A percentile compares a stretch with the other conserved stretches of the same genome.
Evolutionary conservation across 1,140 invertebrate genomes (phyloP).

Genomic region (Drosophila teissieri): DNA sequence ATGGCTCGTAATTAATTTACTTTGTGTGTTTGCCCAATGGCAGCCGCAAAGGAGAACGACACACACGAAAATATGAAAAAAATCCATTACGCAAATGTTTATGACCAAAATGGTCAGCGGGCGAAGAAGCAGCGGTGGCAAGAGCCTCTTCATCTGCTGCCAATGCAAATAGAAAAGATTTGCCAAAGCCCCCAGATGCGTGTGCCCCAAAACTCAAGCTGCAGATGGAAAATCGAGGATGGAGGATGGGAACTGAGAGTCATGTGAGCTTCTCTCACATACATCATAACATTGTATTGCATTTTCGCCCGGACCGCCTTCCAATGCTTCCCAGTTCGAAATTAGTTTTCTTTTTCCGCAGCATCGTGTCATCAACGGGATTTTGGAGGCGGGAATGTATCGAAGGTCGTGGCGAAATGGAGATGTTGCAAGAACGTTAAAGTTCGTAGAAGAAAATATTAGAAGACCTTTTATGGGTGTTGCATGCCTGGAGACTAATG

Average conservation of each 20-base stretch:
- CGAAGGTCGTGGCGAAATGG: conserved; percentile 50
- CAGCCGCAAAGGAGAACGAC: conserved; percentile 59
- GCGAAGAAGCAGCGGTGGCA: conserved; percentile 36
- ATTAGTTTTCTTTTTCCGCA: conserved; percentile 48
- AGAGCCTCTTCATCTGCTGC: conserved; percentile 47
- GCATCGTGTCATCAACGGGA: conserved; percentile 46
- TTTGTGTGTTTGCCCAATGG: conserved; percentile 76
- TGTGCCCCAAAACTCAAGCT: conserved; percentile 47
- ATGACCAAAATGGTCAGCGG: conserved; percentile 80
- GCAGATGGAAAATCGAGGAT: conserved; percentile 5
- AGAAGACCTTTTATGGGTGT: neutral
- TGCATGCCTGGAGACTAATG: neutral
- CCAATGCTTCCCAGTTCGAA: conserved; percentile 1
- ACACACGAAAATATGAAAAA: conserved; percentile 69
- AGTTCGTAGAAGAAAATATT: conserved; percentile 1
- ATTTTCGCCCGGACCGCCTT: conserved; percentile 43
- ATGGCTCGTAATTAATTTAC: conserved; percentile 81
- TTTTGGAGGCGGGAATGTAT: conserved; percentile 51
- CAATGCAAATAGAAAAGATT: conserved; percentile 80
- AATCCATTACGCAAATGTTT: conserved; percentile 83
- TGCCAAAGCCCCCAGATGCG: conserved; percentile 71
- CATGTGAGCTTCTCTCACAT: conserved; percentile 42
- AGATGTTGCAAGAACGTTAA: conserved; percentile 45
- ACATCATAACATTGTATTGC: conserved; percentile 78
- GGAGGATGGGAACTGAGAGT: conserved; percentile 45